Percentiles rank a stretch among this genome's conserved stretches.
These are phyloP conservation scores for Aphodius sticticus DNA, from an alignment of 2,888 invertebrate species.

Conservation along the genomic window DNA sequence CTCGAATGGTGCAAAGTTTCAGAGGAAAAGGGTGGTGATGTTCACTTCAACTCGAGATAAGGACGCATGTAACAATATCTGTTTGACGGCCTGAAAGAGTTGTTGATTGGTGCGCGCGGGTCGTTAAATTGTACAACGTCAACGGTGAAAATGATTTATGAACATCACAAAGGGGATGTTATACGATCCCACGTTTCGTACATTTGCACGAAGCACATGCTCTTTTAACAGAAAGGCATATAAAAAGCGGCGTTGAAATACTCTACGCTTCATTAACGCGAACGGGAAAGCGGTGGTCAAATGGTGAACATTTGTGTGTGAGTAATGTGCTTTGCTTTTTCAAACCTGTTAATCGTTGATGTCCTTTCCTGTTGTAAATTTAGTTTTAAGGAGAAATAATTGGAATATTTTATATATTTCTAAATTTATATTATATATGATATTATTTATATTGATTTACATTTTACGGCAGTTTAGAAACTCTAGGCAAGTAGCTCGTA, in stretches of 20 bases:
- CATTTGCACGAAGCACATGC: not conserved
- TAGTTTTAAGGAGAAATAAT: too few relatives aligned
- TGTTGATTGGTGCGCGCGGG: not conserved
- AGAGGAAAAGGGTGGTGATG: not conserved
- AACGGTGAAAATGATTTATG: not conserved
- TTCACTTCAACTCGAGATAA: not conserved
- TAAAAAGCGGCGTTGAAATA: not conserved
- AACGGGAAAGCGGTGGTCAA: too few relatives aligned
- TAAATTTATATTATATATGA: too few relatives aligned
- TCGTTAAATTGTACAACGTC: not conserved
- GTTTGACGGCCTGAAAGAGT: slow-evolving; percentile 4
- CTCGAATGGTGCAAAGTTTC: not conserved
- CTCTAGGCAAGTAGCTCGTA: too few relatives aligned
- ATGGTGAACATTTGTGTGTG: too few relatives aligned
- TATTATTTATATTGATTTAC: too few relatives aligned
- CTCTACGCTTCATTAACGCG: not conserved
- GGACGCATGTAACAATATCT: not conserved
- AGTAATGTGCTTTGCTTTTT: too few relatives aligned
- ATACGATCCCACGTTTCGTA: not conserved
- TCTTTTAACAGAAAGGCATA: not conserved
- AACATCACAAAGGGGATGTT: slow-evolving; percentile 4
- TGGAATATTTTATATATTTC: too few relatives aligned
- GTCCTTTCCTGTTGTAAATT: too few relatives aligned
- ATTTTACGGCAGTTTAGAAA: too few relatives aligned
- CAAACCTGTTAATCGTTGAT: too few relatives aligned